phyloP scores from a whole-genome alignment of 1,140 invertebrate genomes.

The Megalopta genalis region DNA sequence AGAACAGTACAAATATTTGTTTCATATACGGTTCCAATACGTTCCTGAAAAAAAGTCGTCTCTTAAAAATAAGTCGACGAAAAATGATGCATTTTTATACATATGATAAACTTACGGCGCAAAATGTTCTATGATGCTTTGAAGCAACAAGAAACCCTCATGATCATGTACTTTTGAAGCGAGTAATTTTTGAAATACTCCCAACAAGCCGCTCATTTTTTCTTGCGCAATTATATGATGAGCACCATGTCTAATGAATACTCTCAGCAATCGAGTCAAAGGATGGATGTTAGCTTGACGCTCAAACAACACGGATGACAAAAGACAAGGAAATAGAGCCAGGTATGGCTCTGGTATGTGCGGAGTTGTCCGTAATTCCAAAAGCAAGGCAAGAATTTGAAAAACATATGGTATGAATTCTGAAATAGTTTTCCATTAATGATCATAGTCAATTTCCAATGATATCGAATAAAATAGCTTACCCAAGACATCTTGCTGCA shows the following conservation, averaged over 20 bases:
- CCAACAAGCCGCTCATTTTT: slow-evolving; percentile 91
- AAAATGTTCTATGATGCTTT: slow-evolving; percentile 89
- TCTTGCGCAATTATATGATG: slow-evolving; percentile 86
- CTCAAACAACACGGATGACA: slow-evolving; percentile 95
- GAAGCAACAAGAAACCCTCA: slow-evolving; percentile 95
- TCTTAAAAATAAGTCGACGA: not conserved
- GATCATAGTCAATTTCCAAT: not conserved
- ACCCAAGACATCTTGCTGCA: slow-evolving; percentile 95
- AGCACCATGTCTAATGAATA: slow-evolving; percentile 89
- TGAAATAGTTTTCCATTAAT: slow-evolving; percentile 72
- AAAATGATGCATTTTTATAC: slow-evolving; percentile 21
- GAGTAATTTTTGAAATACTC: slow-evolving; percentile 97
- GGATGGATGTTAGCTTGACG: slow-evolving; percentile 94
- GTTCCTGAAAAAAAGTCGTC: slow-evolving; percentile 75
- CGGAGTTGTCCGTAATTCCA: slow-evolving; percentile 87
- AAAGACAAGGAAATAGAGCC: slow-evolving; percentile 92
- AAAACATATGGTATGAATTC: slow-evolving; percentile 99
- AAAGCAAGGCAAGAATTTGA: slow-evolving; percentile 95
- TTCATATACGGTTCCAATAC: slow-evolving; percentile 89
- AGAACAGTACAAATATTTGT: slow-evolving; percentile 94
- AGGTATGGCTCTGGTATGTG: slow-evolving; percentile 91
- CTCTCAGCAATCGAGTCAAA: slow-evolving; percentile 92
- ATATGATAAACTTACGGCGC: slow-evolving; percentile 83
- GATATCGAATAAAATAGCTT: slow-evolving; percentile 30
- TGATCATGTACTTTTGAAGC: slow-evolving; percentile 97